A percentile compares a stretch with the other conserved stretches of the same genome.
Evolutionary conservation across 1,140 invertebrate genomes (phyloP).

Genomic region (Battus philenor): DNA sequence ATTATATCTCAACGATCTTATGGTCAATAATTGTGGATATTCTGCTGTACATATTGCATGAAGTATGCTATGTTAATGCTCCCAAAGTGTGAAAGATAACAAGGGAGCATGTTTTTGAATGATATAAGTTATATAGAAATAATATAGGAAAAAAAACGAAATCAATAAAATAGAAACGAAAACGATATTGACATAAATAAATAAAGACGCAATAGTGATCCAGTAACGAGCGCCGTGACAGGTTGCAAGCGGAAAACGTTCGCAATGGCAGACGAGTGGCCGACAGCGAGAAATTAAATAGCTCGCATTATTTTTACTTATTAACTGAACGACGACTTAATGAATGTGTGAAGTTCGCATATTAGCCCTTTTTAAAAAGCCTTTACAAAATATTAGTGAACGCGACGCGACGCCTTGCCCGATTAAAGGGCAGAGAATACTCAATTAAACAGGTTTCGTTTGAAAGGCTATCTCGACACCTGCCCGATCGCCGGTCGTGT

Average conservation of each 20-base stretch:
- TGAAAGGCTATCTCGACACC: slow-evolving; percentile 3
- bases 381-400: slow-evolving; percentile 13
- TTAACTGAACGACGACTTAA: slow-evolving; percentile 5
- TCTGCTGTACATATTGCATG: too few relatives aligned
- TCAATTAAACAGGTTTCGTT: slow-evolving; percentile 13
- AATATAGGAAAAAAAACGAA: too few relatives aligned
- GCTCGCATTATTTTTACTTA: slow-evolving; percentile 11
- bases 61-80: too few relatives aligned
- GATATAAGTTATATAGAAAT: too few relatives aligned
- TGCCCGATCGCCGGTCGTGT: background rate
- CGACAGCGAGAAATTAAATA: slow-evolving; percentile 8
- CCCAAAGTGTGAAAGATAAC: too few relatives aligned
- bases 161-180: too few relatives aligned
- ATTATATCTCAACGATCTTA: too few relatives aligned
- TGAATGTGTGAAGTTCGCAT: slow-evolving; percentile 11
- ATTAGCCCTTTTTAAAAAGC: slow-evolving; percentile 9
- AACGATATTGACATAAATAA: too few relatives aligned
- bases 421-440: slow-evolving; percentile 2
- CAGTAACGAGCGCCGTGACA: too few relatives aligned
- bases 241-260: slow-evolving; percentile 1
- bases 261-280: background rate
- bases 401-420: background rate
- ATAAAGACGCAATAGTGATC: too few relatives aligned
- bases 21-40: too few relatives aligned
- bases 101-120: too few relatives aligned